Conservation (phyloP, 2,113 vertebrate genomes). For the Chaetodon trifascialis region DNA sequence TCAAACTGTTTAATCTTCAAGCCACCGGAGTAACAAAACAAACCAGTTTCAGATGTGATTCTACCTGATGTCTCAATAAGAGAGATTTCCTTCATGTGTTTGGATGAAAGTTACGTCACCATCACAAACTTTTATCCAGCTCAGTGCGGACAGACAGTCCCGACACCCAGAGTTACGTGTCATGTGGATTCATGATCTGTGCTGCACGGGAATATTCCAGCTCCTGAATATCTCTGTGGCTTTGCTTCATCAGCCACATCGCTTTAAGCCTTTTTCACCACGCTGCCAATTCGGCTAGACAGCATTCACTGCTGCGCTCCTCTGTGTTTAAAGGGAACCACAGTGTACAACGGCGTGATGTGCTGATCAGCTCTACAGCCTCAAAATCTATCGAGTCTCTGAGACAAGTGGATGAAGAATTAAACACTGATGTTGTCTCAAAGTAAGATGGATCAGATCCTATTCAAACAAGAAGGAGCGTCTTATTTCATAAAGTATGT, state of each 20-base stretch:
- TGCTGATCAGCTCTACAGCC: not conserved
- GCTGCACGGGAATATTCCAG: slow-evolving; percentile 16
- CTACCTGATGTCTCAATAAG: not conserved
- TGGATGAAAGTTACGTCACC: not conserved
- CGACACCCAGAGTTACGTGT: not conserved
- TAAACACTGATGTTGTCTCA: not conserved
- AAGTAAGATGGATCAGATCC: too few relatives aligned
- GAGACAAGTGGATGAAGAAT: not conserved
- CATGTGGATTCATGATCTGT: slow-evolving; percentile 10
- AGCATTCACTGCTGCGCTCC: not conserved
- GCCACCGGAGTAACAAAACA: not conserved
- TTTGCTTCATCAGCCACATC: slow-evolving; percentile 35
- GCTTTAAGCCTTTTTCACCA: slow-evolving; percentile 28
- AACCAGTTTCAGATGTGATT: not conserved
- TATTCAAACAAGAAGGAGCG: not conserved
- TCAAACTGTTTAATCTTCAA: not conserved
- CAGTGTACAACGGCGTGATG: not conserved
- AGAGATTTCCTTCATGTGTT: not conserved
- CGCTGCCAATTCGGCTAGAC: slow-evolving; percentile 29
- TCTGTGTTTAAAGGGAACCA: slow-evolving; percentile 27
- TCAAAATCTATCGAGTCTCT: not conserved
- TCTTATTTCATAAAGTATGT: not conserved
- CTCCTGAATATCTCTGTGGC: slow-evolving; percentile 24
- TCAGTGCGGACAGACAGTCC: too few relatives aligned
- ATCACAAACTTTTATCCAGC: not conserved